These are phyloP conservation scores for Trematomus loennbergii DNA, from an alignment of 2,113 vertebrate genomes.

Conservation along the genomic window DNA sequence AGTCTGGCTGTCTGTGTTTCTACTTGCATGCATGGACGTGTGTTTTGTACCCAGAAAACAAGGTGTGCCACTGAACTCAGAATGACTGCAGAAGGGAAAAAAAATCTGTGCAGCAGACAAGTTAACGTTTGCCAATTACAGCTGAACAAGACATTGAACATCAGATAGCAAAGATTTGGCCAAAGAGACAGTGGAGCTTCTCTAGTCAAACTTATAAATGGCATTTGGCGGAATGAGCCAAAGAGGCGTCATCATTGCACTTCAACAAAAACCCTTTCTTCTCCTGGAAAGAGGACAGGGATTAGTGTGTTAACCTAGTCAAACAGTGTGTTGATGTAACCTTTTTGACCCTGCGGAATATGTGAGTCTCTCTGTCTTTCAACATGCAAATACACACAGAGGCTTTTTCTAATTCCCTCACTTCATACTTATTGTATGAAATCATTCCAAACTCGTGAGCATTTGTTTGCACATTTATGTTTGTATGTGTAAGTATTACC, in stretches of 20 bases:
- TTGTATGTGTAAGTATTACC: too few relatives aligned
- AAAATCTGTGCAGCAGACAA: slow-evolving; percentile 3
- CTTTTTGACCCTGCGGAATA: slow-evolving; percentile 55
- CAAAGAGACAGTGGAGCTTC: slow-evolving; percentile 31
- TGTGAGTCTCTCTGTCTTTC: slow-evolving; percentile 40
- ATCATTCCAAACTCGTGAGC: slow-evolving; percentile 6
- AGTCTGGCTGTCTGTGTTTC: slow-evolving; percentile 11
- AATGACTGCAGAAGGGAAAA: slow-evolving; percentile 15
- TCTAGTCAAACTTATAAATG: slow-evolving; percentile 36
- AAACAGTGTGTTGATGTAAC: slow-evolving; percentile 66
- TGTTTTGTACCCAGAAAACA: slow-evolving; percentile 38
- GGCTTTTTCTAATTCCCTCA: slow-evolving; percentile 6
- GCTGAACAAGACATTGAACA: slow-evolving; percentile 1
- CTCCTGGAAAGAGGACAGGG: slow-evolving; percentile 58
- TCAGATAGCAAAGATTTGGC: neutral
- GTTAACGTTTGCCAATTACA: slow-evolving; percentile 39
- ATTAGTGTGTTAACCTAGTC: slow-evolving; percentile 67
- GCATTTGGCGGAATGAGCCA: slow-evolving; percentile 51
- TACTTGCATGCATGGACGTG: slow-evolving; percentile 22
- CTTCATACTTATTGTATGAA: slow-evolving; percentile 30
- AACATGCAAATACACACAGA: slow-evolving; percentile 30
- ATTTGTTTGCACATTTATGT: slow-evolving; percentile 17
- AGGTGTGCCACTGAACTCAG: slow-evolving; percentile 42
- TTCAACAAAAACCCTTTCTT: slow-evolving; percentile 75
- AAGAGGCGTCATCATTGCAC: slow-evolving; percentile 49